Evolutionary conservation across 1,140 invertebrate genomes (phyloP).

Genomic region (Heliconius eleuchia): DNA sequence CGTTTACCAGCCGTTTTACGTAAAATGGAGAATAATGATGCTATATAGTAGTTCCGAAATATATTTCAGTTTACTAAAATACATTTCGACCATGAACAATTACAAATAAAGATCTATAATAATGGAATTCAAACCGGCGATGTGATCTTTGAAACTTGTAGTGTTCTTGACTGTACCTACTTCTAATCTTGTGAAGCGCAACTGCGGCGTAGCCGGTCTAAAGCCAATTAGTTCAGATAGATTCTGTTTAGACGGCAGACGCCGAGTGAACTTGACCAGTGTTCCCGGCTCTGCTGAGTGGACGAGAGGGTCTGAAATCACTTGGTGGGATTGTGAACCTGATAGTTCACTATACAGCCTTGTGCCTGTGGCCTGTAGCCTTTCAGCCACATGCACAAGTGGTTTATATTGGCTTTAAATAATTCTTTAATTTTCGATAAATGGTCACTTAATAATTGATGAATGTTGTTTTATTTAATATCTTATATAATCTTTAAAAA

Average conservation of each 20-base stretch:
- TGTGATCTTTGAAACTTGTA: conserved; percentile 38
- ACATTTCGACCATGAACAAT: neutral
- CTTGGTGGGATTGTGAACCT: conserved; percentile 38
- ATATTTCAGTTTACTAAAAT: conserved; percentile 14
- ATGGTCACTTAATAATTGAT: neutral
- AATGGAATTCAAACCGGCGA: conserved; percentile 37
- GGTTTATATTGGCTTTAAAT: neutral
- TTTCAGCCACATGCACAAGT: no score
- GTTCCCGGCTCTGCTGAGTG: conserved; percentile 35
- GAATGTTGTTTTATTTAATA: no score
- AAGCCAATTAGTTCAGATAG: conserved; percentile 54
- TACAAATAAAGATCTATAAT: conserved; percentile 20
- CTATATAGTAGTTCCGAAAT: conserved; percentile 9
- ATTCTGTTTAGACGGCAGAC: conserved; percentile 47
- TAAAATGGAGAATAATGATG: conserved; percentile 18
- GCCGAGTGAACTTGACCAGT: conserved; percentile 48
- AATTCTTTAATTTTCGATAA: neutral
- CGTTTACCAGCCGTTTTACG: conserved; percentile 26
- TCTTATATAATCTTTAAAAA: no score
- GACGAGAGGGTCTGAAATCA: conserved; percentile 38
- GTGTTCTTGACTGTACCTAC: conserved; percentile 35
- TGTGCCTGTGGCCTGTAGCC: neutral
- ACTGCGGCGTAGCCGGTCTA: conserved; percentile 48
- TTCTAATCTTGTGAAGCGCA: conserved; percentile 42
- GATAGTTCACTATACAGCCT: conserved; percentile 29